Evolutionary conservation across 2,888 invertebrate species (phyloP).

Genomic region (Drosophila flavopinicola): DNA sequence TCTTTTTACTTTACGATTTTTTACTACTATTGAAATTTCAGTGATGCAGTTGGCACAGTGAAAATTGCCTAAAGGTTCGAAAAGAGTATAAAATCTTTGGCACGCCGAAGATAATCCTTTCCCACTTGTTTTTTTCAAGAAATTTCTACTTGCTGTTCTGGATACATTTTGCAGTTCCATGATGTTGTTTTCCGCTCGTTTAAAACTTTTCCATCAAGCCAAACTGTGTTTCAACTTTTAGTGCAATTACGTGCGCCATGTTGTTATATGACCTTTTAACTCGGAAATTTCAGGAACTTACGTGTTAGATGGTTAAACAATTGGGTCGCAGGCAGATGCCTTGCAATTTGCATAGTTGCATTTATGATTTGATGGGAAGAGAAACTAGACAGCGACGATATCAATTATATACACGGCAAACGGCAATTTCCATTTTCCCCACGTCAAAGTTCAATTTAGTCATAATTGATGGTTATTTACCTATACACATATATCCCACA

Average conservation of each 20-base stretch:
- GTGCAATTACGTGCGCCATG: neutral
- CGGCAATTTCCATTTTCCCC: slow-evolving; percentile 36
- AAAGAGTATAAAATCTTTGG: too few species aligned
- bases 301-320: slow-evolving; percentile 4
- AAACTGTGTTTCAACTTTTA: neutral
- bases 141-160: too few species aligned
- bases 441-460: slow-evolving; percentile 72
- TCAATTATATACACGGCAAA: slow-evolving; percentile 40
- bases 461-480: slow-evolving; percentile 60
- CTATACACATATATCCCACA: neutral
- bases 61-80: too few species aligned
- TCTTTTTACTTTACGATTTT: too few species aligned
- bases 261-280: neutral
- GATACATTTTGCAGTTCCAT: too few species aligned
- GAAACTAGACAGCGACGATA: slow-evolving; percentile 7
- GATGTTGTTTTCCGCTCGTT: too few species aligned
- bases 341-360: slow-evolving; percentile 19
- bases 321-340: neutral
- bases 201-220: neutral
- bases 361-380: neutral
- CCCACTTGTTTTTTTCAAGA: too few species aligned
- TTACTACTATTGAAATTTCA: too few species aligned
- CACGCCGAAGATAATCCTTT: too few species aligned
- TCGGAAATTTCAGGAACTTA: neutral
- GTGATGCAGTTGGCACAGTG: too few species aligned